Conservation (phyloP, 2,797 vertebrate species). For the Garrulus glandarius region DNA sequence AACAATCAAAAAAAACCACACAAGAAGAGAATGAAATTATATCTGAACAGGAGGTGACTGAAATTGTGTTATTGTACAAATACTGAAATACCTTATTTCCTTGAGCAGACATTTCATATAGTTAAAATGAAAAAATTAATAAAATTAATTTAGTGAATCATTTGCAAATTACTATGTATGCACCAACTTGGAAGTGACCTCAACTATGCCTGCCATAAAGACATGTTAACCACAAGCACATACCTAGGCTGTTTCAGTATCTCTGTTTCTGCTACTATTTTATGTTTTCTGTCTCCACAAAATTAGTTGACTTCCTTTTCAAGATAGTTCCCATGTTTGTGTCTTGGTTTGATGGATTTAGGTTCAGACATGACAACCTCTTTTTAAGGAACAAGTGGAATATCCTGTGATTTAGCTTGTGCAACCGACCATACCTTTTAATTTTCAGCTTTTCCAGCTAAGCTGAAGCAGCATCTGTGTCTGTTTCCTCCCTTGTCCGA, state of each 20-base stretch:
- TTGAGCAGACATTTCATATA: background rate
- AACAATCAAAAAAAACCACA: background rate
- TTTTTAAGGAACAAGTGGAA: background rate
- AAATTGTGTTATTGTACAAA: background rate
- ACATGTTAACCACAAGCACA: background rate
- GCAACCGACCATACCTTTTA: background rate
- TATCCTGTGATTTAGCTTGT: background rate
- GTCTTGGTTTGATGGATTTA: background rate
- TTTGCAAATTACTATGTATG: background rate
- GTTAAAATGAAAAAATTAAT: background rate
- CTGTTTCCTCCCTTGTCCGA: background rate
- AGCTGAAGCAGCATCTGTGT: background rate
- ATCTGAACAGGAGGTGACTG: background rate
- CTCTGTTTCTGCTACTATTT: background rate
- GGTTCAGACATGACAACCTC: background rate
- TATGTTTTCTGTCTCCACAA: background rate
- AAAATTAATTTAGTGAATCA: background rate
- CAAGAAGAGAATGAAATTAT: background rate
- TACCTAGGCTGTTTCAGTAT: background rate
- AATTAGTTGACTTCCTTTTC: background rate
- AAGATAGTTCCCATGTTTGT: background rate
- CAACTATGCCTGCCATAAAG: background rate
- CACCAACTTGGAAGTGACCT: background rate
- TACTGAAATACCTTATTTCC: background rate
- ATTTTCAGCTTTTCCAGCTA: background rate